Evolutionary conservation across 2,113 vertebrate species (phyloP).

Genomic region (Podarcis muralis): DNA sequence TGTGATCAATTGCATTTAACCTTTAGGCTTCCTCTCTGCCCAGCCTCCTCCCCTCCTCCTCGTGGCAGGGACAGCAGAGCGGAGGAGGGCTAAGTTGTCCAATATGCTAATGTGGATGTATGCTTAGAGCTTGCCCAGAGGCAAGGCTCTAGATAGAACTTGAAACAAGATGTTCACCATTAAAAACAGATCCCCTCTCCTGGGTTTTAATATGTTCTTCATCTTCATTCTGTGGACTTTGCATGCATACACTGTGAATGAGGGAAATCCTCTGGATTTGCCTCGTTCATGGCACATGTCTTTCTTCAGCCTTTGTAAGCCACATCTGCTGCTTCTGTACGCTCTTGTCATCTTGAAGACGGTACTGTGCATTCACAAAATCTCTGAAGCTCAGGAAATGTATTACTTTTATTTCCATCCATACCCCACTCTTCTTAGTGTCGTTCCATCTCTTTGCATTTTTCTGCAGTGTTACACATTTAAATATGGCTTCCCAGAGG

Average conservation of each 20-base stretch:
- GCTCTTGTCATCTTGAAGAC: background rate
- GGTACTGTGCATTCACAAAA: background rate
- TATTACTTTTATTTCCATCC: background rate
- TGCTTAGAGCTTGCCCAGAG: conserved; percentile 8
- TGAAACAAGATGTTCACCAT: background rate
- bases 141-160: background rate
- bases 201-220: background rate
- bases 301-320: background rate
- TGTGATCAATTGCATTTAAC: background rate
- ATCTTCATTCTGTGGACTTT: background rate
- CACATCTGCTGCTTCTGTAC: background rate
- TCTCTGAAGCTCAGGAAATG: background rate
- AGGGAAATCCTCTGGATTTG: background rate
- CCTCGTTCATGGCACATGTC: background rate
- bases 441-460: background rate
- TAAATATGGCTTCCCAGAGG: background rate
- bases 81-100: background rate
- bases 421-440: background rate
- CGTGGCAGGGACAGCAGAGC: background rate
- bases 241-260: background rate
- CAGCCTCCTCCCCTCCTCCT: background rate
- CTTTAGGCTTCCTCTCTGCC: background rate
- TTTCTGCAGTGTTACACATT: background rate
- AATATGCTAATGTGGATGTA: background rate
- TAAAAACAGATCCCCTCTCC: background rate